Conservation (phyloP, 2,888 invertebrate species). For the Lithophane ornitopus region DNA sequence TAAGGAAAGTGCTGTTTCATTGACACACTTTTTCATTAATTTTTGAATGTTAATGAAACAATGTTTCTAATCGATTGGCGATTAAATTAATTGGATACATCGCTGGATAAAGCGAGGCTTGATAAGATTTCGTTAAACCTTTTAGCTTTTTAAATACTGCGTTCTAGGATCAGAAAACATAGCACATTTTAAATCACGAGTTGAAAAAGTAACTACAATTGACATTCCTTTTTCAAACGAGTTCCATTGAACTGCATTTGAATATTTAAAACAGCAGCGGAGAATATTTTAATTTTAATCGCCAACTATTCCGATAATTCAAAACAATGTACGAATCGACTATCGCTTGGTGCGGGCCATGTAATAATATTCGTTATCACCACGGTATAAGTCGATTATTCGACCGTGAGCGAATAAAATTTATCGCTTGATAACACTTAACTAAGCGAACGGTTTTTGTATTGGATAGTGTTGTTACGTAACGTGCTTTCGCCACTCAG, state of each 20-base stretch:
- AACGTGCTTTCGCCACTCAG: constrained; percentile 73
- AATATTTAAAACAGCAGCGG: constrained; percentile 43
- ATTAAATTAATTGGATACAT: constrained; percentile 39
- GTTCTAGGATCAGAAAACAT: not conserved
- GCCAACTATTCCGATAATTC: constrained; percentile 64
- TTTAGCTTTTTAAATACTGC: constrained; percentile 22
- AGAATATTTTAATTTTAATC: constrained; percentile 58
- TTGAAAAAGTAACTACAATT: constrained; percentile 26
- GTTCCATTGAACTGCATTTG: constrained; percentile 38
- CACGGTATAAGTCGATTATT: constrained; percentile 79
- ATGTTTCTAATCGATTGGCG: constrained; percentile 46
- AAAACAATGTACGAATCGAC: constrained; percentile 67
- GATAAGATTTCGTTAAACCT: constrained; percentile 39
- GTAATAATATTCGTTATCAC: constrained; percentile 77
- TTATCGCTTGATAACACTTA: constrained; percentile 81
- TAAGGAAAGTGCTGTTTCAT: constrained; percentile 64
- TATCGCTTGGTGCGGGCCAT: constrained; percentile 63
- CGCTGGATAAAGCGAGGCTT: constrained; percentile 7
- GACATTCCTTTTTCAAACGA: constrained; percentile 43
- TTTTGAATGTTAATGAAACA: constrained; percentile 53
- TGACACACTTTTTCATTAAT: constrained; percentile 61
- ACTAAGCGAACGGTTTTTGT: constrained; percentile 73
- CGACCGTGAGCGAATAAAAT: constrained; percentile 82
- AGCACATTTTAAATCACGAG: not conserved
- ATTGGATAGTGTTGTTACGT: constrained; percentile 72